These are phyloP conservation scores for Anneissia japonica DNA, from an alignment of 35 echinoderm and acorn worm species.

Conservation along the genomic window DNA sequence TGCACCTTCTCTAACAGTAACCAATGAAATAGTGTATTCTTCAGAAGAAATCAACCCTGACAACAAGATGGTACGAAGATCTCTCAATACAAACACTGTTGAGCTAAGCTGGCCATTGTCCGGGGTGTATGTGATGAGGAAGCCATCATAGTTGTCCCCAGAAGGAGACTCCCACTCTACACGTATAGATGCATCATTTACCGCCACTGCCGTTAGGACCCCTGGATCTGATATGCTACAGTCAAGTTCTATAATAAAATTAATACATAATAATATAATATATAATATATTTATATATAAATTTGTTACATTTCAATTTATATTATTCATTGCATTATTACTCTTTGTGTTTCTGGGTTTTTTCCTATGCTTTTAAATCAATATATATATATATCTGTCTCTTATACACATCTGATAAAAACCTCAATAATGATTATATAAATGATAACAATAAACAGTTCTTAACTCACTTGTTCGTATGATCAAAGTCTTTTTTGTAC, in stretches of 20 bases:
- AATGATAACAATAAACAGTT: not conserved
- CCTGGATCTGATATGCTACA: not conserved
- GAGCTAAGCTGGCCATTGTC: not conserved
- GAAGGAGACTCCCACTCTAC: not conserved
- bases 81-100: not conserved
- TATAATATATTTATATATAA: too few relatives aligned
- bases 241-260: not conserved
- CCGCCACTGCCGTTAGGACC: not conserved
- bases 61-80: not conserved
- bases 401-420: too few relatives aligned
- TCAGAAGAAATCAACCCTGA: not conserved
- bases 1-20: not conserved
- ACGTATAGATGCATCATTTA: not conserved
- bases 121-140: not conserved
- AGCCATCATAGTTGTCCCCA: not conserved
- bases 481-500: not conserved
- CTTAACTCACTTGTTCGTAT: not conserved
- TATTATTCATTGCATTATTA: too few relatives aligned
- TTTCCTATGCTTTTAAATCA: too few relatives aligned
- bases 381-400: too few relatives aligned
- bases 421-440: too few relatives aligned
- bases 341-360: too few relatives aligned
- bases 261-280: too few relatives aligned
- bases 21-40: not conserved
- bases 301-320: too few relatives aligned